Evolutionary conservation across 2,113 vertebrate genomes (phyloP).

Genomic region (Numida meleagris): DNA sequence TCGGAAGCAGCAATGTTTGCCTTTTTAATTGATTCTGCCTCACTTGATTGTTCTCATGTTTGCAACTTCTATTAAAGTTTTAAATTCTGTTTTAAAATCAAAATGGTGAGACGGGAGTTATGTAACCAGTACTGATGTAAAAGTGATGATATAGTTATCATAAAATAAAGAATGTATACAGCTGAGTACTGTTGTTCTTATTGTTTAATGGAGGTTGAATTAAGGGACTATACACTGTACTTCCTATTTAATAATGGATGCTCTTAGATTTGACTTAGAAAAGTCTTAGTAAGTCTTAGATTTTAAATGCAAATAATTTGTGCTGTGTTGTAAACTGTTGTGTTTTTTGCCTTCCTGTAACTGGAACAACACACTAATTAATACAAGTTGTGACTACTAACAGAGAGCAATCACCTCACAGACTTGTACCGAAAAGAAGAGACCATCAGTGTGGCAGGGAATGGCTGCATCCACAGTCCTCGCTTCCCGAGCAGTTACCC

Average conservation of each 20-base stretch:
- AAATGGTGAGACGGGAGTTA: not conserved
- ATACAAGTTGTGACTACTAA: conserved; percentile 92
- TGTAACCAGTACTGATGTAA: not conserved
- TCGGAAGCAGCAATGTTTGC: not conserved
- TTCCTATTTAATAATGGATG: conserved; percentile 10
- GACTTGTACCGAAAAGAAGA: conserved; percentile 95
- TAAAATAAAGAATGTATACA: not conserved
- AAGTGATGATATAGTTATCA: not conserved
- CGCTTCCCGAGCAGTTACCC: conserved; percentile 95
- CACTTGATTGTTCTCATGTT: not conserved
- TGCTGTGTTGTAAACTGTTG: conserved; percentile 74
- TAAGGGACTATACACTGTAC: not conserved
- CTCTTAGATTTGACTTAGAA: not conserved
- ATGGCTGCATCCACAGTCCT: conserved; percentile 89
- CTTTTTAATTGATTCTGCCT: not conserved
- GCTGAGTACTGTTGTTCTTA: not conserved
- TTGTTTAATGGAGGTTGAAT: not conserved
- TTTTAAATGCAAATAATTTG: conserved; percentile 28
- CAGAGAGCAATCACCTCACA: conserved; percentile 94
- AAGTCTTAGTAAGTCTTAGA: not conserved
- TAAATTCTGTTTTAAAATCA: conserved; percentile 4
- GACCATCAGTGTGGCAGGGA: conserved; percentile 84
- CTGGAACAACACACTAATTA: conserved; percentile 87
- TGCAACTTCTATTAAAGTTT: not conserved
- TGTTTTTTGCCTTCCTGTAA: conserved; percentile 77